phyloP scores from a whole-genome alignment of 2,113 vertebrate genomes.

The Antechinus stuartii region DNA sequence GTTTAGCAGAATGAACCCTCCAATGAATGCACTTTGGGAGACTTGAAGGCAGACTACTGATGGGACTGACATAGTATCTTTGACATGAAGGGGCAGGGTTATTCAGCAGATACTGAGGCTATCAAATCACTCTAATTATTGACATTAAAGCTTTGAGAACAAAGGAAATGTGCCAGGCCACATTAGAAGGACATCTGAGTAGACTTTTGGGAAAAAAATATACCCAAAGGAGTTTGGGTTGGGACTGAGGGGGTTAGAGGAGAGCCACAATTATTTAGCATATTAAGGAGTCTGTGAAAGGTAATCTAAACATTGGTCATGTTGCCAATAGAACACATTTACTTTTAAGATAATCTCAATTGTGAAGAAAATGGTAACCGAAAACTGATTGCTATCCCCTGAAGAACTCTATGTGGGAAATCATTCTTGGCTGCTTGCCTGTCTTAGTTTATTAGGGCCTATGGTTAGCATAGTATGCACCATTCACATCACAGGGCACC shows the following conservation, averaged over 20 bases:
- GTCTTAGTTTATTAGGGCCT: neutral
- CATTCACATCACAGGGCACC: neutral
- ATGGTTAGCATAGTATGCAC: neutral
- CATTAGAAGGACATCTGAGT: neutral
- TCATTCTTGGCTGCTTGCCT: conserved; percentile 13
- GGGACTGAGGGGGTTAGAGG: neutral
- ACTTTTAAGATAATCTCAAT: conserved; percentile 9
- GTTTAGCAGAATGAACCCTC: neutral
- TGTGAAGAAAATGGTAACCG: conserved; percentile 17
- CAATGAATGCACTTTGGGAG: conserved; percentile 17
- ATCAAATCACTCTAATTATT: conserved; percentile 5
- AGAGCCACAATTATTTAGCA: neutral
- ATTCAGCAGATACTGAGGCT: neutral
- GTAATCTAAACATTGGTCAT: conserved; percentile 1
- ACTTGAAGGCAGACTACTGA: neutral
- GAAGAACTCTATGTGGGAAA: neutral
- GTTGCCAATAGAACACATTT: conserved; percentile 12
- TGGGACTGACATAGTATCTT: neutral
- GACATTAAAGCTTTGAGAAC: conserved; percentile 39
- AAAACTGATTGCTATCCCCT: neutral
- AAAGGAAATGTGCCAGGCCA: neutral
- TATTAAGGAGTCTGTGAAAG: neutral
- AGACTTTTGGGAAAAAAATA: neutral
- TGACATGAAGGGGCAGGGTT: neutral
- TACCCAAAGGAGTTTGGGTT: neutral